Conservation (phyloP, 2,888 invertebrate species). For the Lepidocyrtoides sp. region DNA sequence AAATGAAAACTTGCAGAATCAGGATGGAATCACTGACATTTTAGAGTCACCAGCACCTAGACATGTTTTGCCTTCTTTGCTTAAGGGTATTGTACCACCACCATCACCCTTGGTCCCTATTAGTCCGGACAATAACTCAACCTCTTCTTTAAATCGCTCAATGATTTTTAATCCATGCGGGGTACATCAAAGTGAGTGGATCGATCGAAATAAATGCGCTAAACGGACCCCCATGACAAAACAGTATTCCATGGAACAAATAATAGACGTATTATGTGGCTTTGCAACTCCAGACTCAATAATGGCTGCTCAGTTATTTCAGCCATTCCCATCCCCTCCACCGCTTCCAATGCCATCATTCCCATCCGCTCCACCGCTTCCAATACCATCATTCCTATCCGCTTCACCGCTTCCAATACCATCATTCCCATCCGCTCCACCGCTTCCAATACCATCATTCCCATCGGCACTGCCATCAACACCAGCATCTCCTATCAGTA, state of each 20-base stretch:
- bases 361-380: too few species aligned
- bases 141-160: too few species aligned
- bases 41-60: background rate
- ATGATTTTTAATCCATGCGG: background rate
- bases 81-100: background rate
- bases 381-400: too few species aligned
- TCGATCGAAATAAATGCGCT: slow-evolving; percentile 29
- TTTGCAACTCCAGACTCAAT: slow-evolving; percentile 39
- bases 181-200: slow-evolving; percentile 56
- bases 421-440: too few species aligned
- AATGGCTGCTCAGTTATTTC: slow-evolving; percentile 12
- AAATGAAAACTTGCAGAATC: background rate
- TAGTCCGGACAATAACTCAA: background rate
- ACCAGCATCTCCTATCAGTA: too few species aligned
- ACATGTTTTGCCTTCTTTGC: background rate
- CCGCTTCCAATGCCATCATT: too few species aligned
- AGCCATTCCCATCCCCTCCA: slow-evolving; percentile 9
- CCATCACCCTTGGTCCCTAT: background rate
- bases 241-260: slow-evolving; percentile 58
- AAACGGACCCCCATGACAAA: background rate
- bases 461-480: background rate
- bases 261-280: slow-evolving; percentile 62
- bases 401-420: too few species aligned
- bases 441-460: background rate
- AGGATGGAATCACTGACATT: background rate